These are phyloP conservation scores for Forbesichthys papilliferus DNA, from an alignment of 2,113 vertebrate species.

Conservation along the genomic window DNA sequence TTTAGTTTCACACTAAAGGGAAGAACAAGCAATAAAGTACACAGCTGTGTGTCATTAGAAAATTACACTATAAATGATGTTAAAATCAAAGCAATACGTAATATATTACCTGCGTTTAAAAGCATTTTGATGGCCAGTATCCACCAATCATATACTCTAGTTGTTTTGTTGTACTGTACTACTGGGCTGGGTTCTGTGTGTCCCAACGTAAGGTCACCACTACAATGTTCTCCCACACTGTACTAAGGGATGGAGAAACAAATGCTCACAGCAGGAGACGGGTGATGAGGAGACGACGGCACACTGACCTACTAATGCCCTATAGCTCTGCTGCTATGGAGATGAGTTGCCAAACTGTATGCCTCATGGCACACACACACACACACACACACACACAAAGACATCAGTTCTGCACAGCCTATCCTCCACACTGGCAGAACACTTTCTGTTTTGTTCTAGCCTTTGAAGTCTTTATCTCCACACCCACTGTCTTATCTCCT, in stretches of 20 bases:
- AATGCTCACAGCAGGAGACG: background rate
- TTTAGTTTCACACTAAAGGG: too few species aligned
- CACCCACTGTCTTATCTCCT: slow-evolving; percentile 28
- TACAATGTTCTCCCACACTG: background rate
- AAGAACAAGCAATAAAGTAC: too few species aligned
- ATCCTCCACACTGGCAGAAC: slow-evolving; percentile 1
- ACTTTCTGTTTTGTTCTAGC: slow-evolving; percentile 26
- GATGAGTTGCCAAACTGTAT: slow-evolving; percentile 56
- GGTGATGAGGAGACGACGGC: slow-evolving; percentile 61
- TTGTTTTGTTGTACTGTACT: too few species aligned
- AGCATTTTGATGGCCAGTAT: too few species aligned
- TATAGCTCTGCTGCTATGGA: slow-evolving; percentile 52
- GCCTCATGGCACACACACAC: slow-evolving; percentile 17
- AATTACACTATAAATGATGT: too few species aligned
- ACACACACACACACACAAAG: background rate
- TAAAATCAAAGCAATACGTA: too few species aligned
- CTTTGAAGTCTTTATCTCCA: slow-evolving; percentile 5
- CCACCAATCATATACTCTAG: too few species aligned
- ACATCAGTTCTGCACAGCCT: background rate
- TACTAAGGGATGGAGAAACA: slow-evolving; percentile 10
- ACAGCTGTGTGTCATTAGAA: too few species aligned
- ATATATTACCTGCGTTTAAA: too few species aligned
- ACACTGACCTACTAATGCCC: slow-evolving; percentile 77
- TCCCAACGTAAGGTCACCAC: background rate
- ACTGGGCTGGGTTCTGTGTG: background rate